Evolutionary conservation across 2,888 invertebrate genomes (phyloP).

Genomic region (Mesochorus sp.): DNA sequence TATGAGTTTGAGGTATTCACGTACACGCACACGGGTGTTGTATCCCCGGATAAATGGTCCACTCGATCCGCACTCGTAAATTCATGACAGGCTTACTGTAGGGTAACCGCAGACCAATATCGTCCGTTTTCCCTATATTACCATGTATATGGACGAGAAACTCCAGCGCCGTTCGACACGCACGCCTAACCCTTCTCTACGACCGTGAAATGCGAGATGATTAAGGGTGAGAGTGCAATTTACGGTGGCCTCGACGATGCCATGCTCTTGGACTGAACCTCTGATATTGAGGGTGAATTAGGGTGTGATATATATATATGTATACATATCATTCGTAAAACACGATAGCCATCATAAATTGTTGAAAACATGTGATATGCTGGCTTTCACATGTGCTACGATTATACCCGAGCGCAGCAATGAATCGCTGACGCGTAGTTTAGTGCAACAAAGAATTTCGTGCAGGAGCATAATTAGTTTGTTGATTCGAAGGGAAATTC

Average conservation of each 20-base stretch:
- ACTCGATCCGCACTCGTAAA: conserved; percentile 51
- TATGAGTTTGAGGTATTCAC: conserved; percentile 1
- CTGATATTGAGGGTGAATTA: conserved; percentile 47
- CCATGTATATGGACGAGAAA: conserved; percentile 28
- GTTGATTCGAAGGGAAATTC: too few species aligned
- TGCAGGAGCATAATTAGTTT: too few species aligned
- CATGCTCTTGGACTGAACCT: not conserved
- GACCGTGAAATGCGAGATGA: conserved; percentile 62
- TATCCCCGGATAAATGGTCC: conserved; percentile 45
- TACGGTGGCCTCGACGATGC: conserved; percentile 56
- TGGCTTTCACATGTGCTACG: conserved; percentile 6
- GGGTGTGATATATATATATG: conserved; percentile 59
- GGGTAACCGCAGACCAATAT: conserved; percentile 42
- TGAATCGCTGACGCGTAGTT: not conserved
- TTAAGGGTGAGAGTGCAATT: conserved; percentile 62
- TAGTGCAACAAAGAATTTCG: too few species aligned
- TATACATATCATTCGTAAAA: conserved; percentile 61
- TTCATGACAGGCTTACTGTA: conserved; percentile 53
- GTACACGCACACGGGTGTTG: conserved; percentile 14
- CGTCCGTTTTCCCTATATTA: conserved; percentile 16
- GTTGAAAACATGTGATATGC: conserved; percentile 48
- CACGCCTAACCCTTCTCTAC: conserved; percentile 61
- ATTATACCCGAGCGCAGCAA: not conserved
- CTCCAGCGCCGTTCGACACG: conserved; percentile 56
- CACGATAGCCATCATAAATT: conserved; percentile 56